phyloP scores from a whole-genome alignment of 2,113 vertebrate genomes.

The Paramormyrops kingsleyae region DNA sequence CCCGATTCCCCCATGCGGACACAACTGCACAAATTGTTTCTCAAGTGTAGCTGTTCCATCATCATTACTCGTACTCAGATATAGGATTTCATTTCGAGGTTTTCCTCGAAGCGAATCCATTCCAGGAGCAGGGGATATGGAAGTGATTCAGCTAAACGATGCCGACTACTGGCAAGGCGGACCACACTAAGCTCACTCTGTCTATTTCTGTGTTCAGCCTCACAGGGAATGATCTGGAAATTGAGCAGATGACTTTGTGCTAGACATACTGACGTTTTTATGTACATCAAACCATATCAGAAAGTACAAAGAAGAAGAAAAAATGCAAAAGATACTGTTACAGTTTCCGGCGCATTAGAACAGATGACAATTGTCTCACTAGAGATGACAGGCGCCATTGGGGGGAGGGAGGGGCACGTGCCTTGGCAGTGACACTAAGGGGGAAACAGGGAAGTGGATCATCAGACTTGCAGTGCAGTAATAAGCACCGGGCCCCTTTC shows the following conservation, averaged over 20 bases:
- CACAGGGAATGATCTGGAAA: not conserved
- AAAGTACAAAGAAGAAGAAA: not conserved
- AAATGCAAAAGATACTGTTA: not conserved
- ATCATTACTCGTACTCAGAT: not conserved
- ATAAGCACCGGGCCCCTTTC: conserved; percentile 42
- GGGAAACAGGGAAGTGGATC: conserved; percentile 15
- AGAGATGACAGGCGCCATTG: not conserved
- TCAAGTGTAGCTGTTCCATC: not conserved
- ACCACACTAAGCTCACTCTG: not conserved
- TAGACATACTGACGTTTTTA: not conserved
- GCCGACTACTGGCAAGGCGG: not conserved
- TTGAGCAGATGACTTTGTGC: not conserved
- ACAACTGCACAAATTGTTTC: conserved; percentile 9
- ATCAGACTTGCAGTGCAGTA: conserved; percentile 28
- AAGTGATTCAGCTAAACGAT: not conserved
- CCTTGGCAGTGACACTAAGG: not conserved
- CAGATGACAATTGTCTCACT: not conserved
- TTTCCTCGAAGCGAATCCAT: not conserved
- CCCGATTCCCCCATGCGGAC: not conserved
- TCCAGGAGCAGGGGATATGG: not conserved
- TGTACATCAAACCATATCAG: not conserved
- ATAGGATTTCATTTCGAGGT: not conserved
- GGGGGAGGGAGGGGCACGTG: not conserved
- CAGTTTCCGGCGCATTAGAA: not conserved
- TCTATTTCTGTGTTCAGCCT: not conserved